Evolutionary conservation across 1,140 invertebrate genomes (phyloP).

Genomic region (Physella acuta): DNA sequence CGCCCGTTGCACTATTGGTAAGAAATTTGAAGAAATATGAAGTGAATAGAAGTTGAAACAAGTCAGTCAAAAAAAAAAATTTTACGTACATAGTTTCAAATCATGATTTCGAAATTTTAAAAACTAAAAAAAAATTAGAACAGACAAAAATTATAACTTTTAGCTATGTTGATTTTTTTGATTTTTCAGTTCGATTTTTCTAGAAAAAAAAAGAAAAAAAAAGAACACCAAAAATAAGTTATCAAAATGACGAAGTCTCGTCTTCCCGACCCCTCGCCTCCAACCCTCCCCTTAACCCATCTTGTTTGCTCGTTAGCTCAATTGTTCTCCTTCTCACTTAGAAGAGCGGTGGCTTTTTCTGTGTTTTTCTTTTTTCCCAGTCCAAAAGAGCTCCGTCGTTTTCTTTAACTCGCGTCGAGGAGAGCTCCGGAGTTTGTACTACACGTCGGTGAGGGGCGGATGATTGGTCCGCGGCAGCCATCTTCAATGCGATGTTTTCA

Average conservation of each 20-base stretch:
- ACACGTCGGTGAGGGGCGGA: conserved; percentile 4
- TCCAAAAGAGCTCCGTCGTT: background rate
- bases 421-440: background rate
- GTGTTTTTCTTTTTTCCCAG: background rate
- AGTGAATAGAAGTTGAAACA: no score
- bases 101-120: no score
- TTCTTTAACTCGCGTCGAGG: background rate
- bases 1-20: no score
- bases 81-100: no score
- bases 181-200: no score
- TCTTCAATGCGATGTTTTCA: background rate
- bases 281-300: background rate
- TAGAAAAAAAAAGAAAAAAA: no score
- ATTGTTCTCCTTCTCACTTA: conserved; percentile 7
- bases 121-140: background rate
- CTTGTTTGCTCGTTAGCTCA: conserved; percentile 18
- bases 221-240: conserved; percentile 3
- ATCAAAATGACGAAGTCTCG: conserved; percentile 17
- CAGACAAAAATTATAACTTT: background rate
- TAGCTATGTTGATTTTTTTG: background rate
- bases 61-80: no score
- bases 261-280: background rate
- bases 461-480: background rate
- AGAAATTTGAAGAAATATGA: no score
- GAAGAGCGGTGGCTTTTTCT: conserved; percentile 4